phyloP scores from a whole-genome alignment of 2,113 vertebrate species.

The Poicephalus meyeri region DNA sequence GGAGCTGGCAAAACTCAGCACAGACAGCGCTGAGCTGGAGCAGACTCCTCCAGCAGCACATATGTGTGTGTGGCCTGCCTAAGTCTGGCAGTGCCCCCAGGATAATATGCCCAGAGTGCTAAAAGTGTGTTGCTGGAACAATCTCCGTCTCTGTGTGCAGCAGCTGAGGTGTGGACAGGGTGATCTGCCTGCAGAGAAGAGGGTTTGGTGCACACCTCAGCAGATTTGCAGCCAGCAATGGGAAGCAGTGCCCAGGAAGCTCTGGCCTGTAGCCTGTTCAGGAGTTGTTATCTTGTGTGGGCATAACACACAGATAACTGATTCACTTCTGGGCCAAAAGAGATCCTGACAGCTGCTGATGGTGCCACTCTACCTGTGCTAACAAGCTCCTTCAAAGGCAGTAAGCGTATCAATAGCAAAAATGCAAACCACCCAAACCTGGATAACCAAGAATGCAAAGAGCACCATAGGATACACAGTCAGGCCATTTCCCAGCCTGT shows the following conservation, averaged over 20 bases:
- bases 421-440: background rate
- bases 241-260: background rate
- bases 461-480: background rate
- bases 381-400: background rate
- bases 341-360: background rate
- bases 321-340: background rate
- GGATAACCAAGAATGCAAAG: background rate
- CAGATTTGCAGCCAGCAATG: background rate
- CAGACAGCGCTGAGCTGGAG: background rate
- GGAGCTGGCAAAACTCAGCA: background rate
- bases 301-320: background rate
- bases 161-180: background rate
- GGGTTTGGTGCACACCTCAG: background rate
- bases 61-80: background rate
- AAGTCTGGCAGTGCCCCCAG: background rate
- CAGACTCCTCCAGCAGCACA: background rate
- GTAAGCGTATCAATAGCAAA: background rate
- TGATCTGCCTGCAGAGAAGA: background rate
- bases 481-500: background rate
- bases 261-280: accelerated
- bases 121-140: background rate
- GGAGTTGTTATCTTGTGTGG: background rate
- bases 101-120: background rate
- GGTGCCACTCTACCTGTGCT: background rate
- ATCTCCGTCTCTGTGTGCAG: background rate